Conservation (phyloP, 1,140 invertebrate species). For the Subanguina moxae region DNA sequence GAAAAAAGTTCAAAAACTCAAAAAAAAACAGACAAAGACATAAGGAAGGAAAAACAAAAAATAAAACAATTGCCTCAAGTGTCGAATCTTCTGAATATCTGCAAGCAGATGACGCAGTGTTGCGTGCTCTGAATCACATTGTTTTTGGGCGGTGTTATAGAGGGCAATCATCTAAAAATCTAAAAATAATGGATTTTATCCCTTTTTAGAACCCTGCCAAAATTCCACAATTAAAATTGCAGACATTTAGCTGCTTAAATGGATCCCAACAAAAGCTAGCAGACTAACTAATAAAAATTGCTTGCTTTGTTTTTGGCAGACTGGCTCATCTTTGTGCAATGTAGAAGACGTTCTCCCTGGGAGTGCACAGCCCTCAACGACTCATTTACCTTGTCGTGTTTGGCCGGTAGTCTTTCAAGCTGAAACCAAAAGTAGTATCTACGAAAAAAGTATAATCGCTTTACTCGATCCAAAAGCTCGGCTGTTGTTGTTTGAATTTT, state of each 20-base stretch:
- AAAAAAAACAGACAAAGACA: too few species aligned
- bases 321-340: conserved; percentile 30
- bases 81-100: too few species aligned
- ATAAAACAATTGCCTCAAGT: too few species aligned
- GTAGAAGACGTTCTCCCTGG: conserved; percentile 31
- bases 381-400: conserved; percentile 45
- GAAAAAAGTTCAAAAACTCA: too few species aligned
- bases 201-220: neutral
- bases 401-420: conserved; percentile 30
- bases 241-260: too few species aligned
- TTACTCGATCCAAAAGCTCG: too few species aligned
- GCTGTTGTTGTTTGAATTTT: too few species aligned
- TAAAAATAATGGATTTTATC: neutral
- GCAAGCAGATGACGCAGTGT: conserved; percentile 19
- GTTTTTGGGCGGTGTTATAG: conserved; percentile 36
- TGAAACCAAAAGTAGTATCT: conserved; percentile 15
- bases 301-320: conserved; percentile 20
- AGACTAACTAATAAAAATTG: too few species aligned
- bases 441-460: too few species aligned
- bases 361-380: conserved; percentile 26
- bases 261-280: too few species aligned
- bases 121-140: conserved; percentile 36
- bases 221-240: neutral
- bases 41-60: too few species aligned
- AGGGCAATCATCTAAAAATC: conserved; percentile 21